Evolutionary conservation across 2,113 vertebrate genomes (phyloP).

Genomic region (Tinamus guttatus): DNA sequence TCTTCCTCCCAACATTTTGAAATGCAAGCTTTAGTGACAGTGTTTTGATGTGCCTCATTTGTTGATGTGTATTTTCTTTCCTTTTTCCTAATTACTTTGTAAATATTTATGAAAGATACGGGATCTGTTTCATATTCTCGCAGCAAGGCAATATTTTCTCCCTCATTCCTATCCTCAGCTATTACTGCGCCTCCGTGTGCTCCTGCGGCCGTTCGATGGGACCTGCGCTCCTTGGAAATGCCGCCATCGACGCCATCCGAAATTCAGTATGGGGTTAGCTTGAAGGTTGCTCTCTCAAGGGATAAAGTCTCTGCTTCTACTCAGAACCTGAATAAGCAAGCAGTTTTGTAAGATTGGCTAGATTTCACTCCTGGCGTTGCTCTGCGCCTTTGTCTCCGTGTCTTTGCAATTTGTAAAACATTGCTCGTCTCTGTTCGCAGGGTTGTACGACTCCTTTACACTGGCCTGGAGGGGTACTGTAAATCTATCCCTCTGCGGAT

Average conservation of each 20-base stretch:
- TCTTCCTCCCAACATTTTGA: constrained; percentile 64
- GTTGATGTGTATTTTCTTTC: constrained; percentile 48
- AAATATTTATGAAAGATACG: constrained; percentile 63
- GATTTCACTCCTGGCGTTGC: constrained; percentile 26
- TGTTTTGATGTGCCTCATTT: constrained; percentile 68
- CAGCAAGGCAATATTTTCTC: neutral
- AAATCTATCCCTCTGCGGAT: constrained; percentile 23
- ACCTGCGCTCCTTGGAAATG: neutral
- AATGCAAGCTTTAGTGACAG: constrained; percentile 51
- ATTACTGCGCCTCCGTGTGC: neutral
- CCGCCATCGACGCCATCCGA: neutral
- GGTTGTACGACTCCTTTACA: constrained; percentile 16
- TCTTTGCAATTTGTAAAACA: constrained; percentile 53
- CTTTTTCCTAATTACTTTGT: constrained; percentile 40
- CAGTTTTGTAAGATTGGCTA: neutral
- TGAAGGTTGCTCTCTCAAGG: neutral
- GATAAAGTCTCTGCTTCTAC: neutral
- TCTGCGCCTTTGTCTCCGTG: neutral
- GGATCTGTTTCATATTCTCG: constrained; percentile 39
- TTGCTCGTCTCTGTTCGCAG: constrained; percentile 9
- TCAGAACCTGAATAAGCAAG: neutral
- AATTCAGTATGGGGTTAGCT: neutral
- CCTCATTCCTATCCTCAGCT: neutral
- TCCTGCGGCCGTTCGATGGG: neutral
- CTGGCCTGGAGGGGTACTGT: constrained; percentile 39